Evolutionary conservation across 2,797 vertebrate genomes (phyloP), one percentile per base, ranked within the genome.

Genomic region (Acestrorhynchus altus): DNA sequence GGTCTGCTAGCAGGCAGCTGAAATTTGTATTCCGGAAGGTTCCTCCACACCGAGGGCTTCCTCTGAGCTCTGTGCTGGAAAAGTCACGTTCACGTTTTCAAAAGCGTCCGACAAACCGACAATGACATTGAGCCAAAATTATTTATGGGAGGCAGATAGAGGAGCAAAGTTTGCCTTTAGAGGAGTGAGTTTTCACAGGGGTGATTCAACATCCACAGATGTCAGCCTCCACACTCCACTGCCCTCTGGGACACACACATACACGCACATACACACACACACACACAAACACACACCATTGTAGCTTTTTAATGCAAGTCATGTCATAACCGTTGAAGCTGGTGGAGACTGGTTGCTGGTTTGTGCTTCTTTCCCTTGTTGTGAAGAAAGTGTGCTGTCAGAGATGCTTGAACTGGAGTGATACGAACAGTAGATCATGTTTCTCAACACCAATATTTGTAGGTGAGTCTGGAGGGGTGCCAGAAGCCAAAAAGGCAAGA

Each of bases 121-220:
- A 81, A 65, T 81, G 78, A 75, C 81, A 85, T 82, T 85, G 82
- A 74, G 84, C 49, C 59, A 61, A 87, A 81, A 85, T 89, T 83
- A 84, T 90, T 87, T 80, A 85, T 83, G 75, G 69, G 24, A 57
- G 57, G 68, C 18, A 72, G 79, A 52, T 65, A 74, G 65, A 81
- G 65, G 72, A 79, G 79, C 81, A 42, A 81, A 80, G 76, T 79
- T 85, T 83, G 72, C 79, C 78, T 76, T 82, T 39, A 57, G 76
- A 78, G 72, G 61, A 76, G 63, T 70, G 52, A 60, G 57, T 75
- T 80, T 72, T 79, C 31, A n/a, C 61, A 74, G 72, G 60, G 67
- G 77, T 67, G 76, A 84, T 67, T 65, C 63, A 66, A 35, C 59
- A 74, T 65, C 60, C 57, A 70, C 76, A 54, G 79, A 77, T 52